Base-by-base conservation (phyloP, 2,113 vertebrate genomes). In the Mormoops blainvillei region DNA sequence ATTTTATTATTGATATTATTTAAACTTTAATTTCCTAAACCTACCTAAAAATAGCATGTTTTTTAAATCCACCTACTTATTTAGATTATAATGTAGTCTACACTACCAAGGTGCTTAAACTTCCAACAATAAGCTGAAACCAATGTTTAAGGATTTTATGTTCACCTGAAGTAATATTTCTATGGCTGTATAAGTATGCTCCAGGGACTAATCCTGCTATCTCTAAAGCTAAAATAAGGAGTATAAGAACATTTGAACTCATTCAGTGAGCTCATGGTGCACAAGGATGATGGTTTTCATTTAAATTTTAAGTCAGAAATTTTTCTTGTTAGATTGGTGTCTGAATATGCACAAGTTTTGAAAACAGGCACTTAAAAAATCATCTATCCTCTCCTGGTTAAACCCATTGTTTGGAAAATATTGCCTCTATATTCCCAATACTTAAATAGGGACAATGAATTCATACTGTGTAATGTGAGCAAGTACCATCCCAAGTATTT, bases 271-370 rank as follows among this genome's bases (percentile, higher is more conserved):
- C 31, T 93, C 9, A 33, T 24, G 2, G 16, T 70, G 12, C 13
- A 73, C 54, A 63, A 86, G 48, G 83, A 41, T 65, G 38, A 52
- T 68, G 18, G 0, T 63, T 94, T 91, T 45, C 38, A 87, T 54
- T 96, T 91, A 96, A 45, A 91, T 82, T 88, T 89, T 48, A 90
- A 73, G 82, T 15, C 56, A 70, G 11, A 93, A n/a, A 0, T 48
- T 83, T 94, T 96, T 61, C 52, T 33, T 19, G 3, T 87, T 93
- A 80, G 63, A 14, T 63, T 81, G 15, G 20, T 74, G 48, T 15
- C 38, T 76, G 3, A 3, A 71, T 58, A 89, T 31, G 26, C 31
- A 36, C 33, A 94, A 24, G 38, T 63, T 94, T 91, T 87, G 36
- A 87, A 7, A 84, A 71, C 22, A 58, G 28, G 4, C 1, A 41